Percentiles rank a stretch among this genome's conserved stretches.
Conservation (phyloP, 2,113 vertebrate genomes). For the Pomatorhinus ruficollis region DNA sequence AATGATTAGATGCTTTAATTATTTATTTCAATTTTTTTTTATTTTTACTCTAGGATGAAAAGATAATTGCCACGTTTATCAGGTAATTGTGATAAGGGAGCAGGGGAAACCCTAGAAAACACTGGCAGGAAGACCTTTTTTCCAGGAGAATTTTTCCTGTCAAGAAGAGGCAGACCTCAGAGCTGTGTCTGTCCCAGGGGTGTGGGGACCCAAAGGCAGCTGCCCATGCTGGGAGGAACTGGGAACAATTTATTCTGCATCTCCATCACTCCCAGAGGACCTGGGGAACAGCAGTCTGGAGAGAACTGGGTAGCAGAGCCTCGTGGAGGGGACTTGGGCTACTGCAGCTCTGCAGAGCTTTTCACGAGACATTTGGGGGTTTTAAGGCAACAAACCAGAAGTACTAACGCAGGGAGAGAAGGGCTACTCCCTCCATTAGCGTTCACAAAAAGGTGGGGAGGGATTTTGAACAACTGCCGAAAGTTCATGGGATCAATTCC, state of each 20-base stretch:
- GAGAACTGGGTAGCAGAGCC: background rate
- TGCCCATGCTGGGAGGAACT: background rate
- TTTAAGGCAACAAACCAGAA: background rate
- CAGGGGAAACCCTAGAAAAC: background rate
- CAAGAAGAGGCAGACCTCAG: background rate
- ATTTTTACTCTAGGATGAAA: background rate
- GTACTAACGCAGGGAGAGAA: background rate
- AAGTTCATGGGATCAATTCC: conserved; percentile 7
- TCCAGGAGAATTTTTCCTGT: background rate
- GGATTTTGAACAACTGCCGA: conserved; percentile 24
- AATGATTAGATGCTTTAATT: background rate
- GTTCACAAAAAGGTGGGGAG: background rate
- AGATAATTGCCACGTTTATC: background rate
- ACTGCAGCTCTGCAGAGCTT: background rate
- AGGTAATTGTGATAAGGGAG: background rate
- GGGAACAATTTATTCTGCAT: background rate
- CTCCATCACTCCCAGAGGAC: background rate
- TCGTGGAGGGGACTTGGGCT: background rate
- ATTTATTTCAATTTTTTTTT: background rate
- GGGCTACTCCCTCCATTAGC: background rate
- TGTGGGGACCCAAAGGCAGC: background rate
- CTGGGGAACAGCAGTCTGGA: background rate
- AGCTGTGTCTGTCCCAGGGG: background rate
- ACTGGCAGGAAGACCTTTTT: background rate
- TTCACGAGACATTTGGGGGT: background rate